Conservation (phyloP, 1,140 invertebrate species). For the Diachasma alloeum region DNA sequence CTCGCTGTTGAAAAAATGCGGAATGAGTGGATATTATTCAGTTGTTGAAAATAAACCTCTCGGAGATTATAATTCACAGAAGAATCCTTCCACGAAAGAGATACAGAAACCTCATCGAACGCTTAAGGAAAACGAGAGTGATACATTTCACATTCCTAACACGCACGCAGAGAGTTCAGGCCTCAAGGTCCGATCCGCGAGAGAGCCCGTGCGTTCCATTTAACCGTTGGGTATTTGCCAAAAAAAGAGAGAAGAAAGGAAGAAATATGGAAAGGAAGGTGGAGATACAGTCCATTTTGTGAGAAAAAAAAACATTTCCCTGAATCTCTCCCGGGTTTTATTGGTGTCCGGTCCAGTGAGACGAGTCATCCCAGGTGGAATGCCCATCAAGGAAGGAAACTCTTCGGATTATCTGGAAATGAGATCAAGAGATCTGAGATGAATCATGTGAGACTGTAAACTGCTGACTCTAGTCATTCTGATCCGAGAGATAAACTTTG, state of each 20-base stretch:
- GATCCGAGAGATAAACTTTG: too few relatives aligned
- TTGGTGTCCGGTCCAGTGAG: neutral
- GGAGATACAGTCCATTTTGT: neutral
- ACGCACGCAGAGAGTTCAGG: neutral
- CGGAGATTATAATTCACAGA: neutral
- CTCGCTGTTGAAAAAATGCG: neutral
- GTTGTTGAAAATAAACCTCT: too few relatives aligned
- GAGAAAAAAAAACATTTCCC: neutral
- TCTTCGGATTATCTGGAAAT: neutral
- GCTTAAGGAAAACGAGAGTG: neutral
- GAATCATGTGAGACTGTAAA: neutral
- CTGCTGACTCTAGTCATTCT: neutral
- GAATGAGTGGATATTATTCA: neutral
- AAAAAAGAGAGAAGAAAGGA: neutral
- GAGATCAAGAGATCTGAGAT: neutral
- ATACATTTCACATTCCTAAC: neutral
- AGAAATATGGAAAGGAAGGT: neutral
- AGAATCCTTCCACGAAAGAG: neutral
- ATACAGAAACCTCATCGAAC: neutral
- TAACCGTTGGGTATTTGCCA: neutral
- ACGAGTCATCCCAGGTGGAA: neutral
- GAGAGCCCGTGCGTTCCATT: neutral
- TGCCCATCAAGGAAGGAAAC: neutral
- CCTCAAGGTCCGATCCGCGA: neutral
- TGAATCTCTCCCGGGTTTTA: neutral